Evolutionary conservation across 2,888 invertebrate species (phyloP).

Genomic region (Antheraea yamamai): DNA sequence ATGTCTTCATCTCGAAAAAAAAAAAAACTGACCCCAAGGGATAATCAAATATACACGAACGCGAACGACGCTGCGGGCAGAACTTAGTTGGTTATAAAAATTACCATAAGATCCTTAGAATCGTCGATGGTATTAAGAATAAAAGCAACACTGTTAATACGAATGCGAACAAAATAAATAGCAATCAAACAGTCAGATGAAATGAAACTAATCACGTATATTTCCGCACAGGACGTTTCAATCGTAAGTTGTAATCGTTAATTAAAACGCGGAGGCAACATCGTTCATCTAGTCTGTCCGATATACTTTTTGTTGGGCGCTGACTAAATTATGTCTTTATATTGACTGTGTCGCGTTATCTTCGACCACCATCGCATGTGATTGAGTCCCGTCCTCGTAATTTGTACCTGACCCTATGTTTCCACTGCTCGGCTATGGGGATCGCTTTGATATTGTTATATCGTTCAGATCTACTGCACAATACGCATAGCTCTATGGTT

Average conservation of each 20-base stretch:
- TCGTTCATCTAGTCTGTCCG: slow-evolving; percentile 73
- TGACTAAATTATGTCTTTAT: slow-evolving; percentile 81
- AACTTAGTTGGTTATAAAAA: too few relatives aligned
- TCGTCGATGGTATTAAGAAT: too few relatives aligned
- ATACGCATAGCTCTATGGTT: slow-evolving; percentile 13
- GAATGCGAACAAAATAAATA: not conserved
- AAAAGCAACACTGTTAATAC: too few relatives aligned
- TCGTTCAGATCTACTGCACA: slow-evolving; percentile 21
- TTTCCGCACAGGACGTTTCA: slow-evolving; percentile 62
- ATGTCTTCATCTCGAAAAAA: too few relatives aligned
- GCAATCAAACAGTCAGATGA: slow-evolving; percentile 16
- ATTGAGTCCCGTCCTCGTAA: slow-evolving; percentile 67
- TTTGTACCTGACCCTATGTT: slow-evolving; percentile 74
- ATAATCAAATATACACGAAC: too few relatives aligned
- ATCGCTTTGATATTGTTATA: slow-evolving; percentile 39
- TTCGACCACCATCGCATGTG: slow-evolving; percentile 69
- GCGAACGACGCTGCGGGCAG: too few relatives aligned
- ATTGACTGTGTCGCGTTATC: slow-evolving; percentile 69
- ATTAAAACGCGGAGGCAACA: slow-evolving; percentile 70
- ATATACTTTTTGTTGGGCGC: slow-evolving; percentile 65
- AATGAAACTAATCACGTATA: slow-evolving; percentile 48
- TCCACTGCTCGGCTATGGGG: slow-evolving; percentile 57
- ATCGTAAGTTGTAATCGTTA: slow-evolving; percentile 64
- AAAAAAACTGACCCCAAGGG: too few relatives aligned
- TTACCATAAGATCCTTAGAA: too few relatives aligned